A percentile compares a stretch with the other conserved stretches of the same genome.
phyloP scores from a whole-genome alignment of 2,888 invertebrate species.

The Drosophila histrio region DNA sequence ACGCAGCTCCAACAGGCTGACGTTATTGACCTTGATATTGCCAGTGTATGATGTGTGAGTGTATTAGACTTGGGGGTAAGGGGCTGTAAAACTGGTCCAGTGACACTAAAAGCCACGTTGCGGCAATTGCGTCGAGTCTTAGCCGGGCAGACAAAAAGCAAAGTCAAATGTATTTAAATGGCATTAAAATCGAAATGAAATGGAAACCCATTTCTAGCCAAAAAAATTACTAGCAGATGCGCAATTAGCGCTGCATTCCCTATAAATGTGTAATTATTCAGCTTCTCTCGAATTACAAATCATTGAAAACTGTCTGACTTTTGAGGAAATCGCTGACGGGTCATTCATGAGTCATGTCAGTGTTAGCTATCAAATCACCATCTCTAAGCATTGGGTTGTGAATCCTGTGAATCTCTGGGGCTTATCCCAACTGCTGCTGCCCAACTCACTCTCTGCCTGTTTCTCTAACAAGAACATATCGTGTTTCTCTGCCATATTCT shows the following conservation, averaged over 20 bases:
- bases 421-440: conserved; percentile 34
- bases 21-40: conserved; percentile 77
- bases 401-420: conserved; percentile 32
- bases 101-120: conserved; percentile 63
- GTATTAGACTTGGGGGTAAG: conserved; percentile 13
- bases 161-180: conserved; percentile 53
- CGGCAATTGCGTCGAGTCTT: conserved; percentile 40
- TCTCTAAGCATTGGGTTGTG: conserved; percentile 36
- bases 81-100: conserved; percentile 69
- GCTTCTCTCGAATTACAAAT: conserved; percentile 55
- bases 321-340: conserved; percentile 58
- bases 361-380: conserved; percentile 71
- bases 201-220: conserved; percentile 34
- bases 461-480: conserved; percentile 49
- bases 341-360: conserved; percentile 43
- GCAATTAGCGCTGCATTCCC: conserved; percentile 62
- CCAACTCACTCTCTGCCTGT: conserved; percentile 1
- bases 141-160: conserved; percentile 15
- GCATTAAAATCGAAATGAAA: conserved; percentile 33
- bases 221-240: conserved; percentile 68
- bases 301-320: conserved; percentile 67
- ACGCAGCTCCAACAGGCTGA: conserved; percentile 23
- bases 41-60: neutral
- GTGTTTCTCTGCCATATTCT: no score
- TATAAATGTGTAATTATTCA: conserved; percentile 44